Evolutionary conservation across 2,797 vertebrate genomes (phyloP), one percentile per base, ranked within the genome.

Genomic region (Varecia variegata): DNA sequence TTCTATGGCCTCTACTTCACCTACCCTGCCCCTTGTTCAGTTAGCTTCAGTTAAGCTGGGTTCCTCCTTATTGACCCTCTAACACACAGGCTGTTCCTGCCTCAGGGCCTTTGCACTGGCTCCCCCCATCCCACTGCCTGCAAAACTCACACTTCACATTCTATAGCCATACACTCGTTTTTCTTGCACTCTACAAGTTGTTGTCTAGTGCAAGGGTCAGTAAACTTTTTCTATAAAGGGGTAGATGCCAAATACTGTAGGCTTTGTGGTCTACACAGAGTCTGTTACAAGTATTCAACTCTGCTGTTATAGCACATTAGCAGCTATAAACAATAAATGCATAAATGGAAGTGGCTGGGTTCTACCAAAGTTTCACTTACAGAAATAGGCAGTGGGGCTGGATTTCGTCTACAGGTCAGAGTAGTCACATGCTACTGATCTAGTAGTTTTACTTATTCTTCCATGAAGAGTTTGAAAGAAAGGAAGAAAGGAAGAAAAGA

Each of bases 271-370:
- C 30, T 11, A 30, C 21, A n/a, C 1, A 62, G 32, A 15, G 40
- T 74, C 35, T 74, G 25, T 82, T 32, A 58, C 3, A 82, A 30
- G 10, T 56, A 60, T 7, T 70, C n/a, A 45, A 9, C 30, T 62
- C 1, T 60, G 40, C 21, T 40, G 6, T 21, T 47, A 0, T 0
- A 83, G 40, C 0, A 21, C 2, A 43, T 38, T 62, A 56, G 20
- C 5, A 60, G 23, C 40, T 58, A 5, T 2, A 91, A 40, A 21
- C 21, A 87, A 35, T 30, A 56, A 15, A 25, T 30, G 74, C 54
- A 47, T n/a, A 32, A 23, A 14, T n/a, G 0, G 0, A 2, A 54
- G 1, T 80, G 3, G 2, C 18, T 83, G 38, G 43, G 1, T 83
- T 86, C 65, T 81, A 80, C n/a, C 23, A 21, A 73, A 71, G 40